phyloP scores from a whole-genome alignment of 2,888 invertebrate genomes.

The Cordylochernes scorpioides region DNA sequence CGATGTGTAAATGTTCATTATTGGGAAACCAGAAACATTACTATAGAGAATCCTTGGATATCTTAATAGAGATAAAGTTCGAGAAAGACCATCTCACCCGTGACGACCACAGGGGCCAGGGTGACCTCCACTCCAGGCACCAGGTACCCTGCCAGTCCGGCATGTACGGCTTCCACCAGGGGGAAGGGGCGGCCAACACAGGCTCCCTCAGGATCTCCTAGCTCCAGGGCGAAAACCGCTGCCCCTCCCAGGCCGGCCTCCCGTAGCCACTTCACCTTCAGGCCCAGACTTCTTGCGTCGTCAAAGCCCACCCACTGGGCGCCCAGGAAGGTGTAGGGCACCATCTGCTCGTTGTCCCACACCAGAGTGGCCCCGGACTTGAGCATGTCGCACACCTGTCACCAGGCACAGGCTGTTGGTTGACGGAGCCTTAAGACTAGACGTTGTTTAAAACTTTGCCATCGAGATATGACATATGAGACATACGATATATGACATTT shows the following conservation, averaged over 20 bases:
- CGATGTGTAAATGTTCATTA: slow-evolving; percentile 6
- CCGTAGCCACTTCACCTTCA: slow-evolving; percentile 72
- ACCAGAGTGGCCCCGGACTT: slow-evolving; percentile 42
- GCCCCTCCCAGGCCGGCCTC: slow-evolving; percentile 82
- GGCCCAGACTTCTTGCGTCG: slow-evolving; percentile 64
- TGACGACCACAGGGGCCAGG: slow-evolving; percentile 2
- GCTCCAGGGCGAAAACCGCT: slow-evolving; percentile 87
- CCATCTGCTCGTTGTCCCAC: slow-evolving; percentile 81
- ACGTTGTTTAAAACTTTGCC: no score
- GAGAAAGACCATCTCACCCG: no score
- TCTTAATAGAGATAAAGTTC: no score
- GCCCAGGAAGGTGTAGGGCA: slow-evolving; percentile 67
- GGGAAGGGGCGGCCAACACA: slow-evolving; percentile 78
- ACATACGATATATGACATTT: no score
- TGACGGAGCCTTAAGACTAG: no score
- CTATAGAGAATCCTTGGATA: not conserved
- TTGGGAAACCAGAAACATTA: not conserved
- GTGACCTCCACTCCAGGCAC: slow-evolving; percentile 11
- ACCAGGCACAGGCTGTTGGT: no score
- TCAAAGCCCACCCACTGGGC: slow-evolving; percentile 88
- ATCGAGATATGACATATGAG: no score
- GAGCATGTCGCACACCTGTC: slow-evolving; percentile 56
- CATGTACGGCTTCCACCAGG: slow-evolving; percentile 53
- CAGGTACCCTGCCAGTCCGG: slow-evolving; percentile 47
- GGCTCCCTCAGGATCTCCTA: slow-evolving; percentile 69